Conservation (phyloP, 2,888 invertebrate species). For the Agrilus mali region DNA sequence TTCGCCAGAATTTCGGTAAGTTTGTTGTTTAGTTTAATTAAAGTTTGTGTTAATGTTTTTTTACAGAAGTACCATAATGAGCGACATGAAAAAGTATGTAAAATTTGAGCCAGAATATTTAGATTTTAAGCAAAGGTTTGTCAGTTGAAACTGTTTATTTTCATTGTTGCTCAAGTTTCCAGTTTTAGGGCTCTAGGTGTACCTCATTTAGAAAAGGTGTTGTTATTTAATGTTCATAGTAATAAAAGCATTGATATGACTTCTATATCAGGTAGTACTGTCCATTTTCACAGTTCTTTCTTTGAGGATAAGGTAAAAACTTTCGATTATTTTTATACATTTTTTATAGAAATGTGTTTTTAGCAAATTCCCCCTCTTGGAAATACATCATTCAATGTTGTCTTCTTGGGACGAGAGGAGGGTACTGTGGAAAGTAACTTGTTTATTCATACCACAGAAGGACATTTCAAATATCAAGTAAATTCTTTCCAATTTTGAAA, state of each 20-base stretch:
- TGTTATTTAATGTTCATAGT: slow-evolving; percentile 72
- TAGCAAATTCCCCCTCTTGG: slow-evolving; percentile 80
- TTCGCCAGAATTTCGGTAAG: slow-evolving; percentile 27
- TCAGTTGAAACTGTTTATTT: slow-evolving; percentile 12
- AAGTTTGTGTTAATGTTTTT: neutral
- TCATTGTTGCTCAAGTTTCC: slow-evolving; percentile 1
- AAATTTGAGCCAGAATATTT: slow-evolving; percentile 54
- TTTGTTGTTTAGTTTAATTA: neutral
- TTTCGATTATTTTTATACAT: slow-evolving; percentile 3
- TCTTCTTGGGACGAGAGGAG: slow-evolving; percentile 86
- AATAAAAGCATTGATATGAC: slow-evolving; percentile 83
- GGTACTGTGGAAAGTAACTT: slow-evolving; percentile 78
- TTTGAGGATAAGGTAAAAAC: slow-evolving; percentile 77
- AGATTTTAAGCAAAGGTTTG: slow-evolving; percentile 58
- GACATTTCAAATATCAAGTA: slow-evolving; percentile 78
- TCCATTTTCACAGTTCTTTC: slow-evolving; percentile 95
- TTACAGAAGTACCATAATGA: slow-evolving; percentile 12
- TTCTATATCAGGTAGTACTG: slow-evolving; percentile 88
- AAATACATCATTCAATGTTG: slow-evolving; percentile 91
- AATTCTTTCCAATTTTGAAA: slow-evolving; percentile 14
- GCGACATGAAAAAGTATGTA: slow-evolving; percentile 34
- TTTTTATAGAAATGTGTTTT: neutral
- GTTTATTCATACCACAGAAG: slow-evolving; percentile 89
- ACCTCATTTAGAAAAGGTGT: slow-evolving; percentile 75
- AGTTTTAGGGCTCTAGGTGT: slow-evolving; percentile 67